Evolutionary conservation across 2,797 vertebrate genomes (phyloP).

Genomic region (Neomorphus geoffroyi): DNA sequence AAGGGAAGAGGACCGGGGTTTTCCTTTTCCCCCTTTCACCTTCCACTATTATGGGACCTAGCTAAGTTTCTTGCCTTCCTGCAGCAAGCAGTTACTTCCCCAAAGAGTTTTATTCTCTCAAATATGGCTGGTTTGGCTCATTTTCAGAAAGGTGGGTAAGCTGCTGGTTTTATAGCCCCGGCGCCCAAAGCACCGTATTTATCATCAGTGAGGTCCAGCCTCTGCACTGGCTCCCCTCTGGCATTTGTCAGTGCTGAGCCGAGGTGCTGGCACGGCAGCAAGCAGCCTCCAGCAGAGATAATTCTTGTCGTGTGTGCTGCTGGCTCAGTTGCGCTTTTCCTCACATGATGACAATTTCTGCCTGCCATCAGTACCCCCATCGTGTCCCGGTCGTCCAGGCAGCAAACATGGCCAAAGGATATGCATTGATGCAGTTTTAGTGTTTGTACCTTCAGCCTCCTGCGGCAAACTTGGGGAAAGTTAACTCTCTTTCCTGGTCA

Average conservation of each 20-base stretch:
- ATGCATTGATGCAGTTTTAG: accelerated
- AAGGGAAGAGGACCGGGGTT: accelerated
- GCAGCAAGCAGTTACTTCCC: background rate
- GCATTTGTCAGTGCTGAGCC: accelerated
- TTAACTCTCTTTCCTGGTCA: background rate
- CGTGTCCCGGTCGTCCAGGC: background rate
- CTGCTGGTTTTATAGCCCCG: background rate
- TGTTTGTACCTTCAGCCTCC: accelerated
- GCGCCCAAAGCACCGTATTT: accelerated
- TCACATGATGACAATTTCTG: background rate
- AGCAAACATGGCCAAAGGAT: accelerated
- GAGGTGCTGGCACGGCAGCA: accelerated
- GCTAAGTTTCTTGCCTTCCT: background rate
- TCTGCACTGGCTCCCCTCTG: accelerated
- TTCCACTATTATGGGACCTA: background rate
- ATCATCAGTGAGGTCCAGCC: background rate
- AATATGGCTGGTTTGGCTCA: accelerated
- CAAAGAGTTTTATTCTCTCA: background rate
- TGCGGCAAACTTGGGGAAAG: background rate
- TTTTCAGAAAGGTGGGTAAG: background rate
- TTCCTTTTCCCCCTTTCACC: background rate
- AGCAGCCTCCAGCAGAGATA: background rate
- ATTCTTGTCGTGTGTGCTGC: background rate
- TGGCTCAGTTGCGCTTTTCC: background rate
- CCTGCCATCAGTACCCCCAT: accelerated